These are phyloP conservation scores for Acleris emargana DNA, from an alignment of 2,888 invertebrate genomes.

Conservation along the genomic window DNA sequence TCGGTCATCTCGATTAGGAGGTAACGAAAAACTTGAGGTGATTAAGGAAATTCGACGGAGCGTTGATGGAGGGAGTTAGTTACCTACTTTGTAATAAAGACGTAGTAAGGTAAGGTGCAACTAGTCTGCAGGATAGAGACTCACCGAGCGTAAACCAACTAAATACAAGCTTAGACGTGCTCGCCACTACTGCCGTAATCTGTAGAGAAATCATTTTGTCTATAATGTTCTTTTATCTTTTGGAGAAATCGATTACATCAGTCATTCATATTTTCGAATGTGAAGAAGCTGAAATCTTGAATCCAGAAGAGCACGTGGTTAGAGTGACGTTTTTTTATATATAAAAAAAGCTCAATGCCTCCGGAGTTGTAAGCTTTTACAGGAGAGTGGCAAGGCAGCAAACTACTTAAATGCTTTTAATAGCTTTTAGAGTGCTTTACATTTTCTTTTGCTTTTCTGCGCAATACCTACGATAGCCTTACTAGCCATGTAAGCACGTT, in stretches of 20 bases:
- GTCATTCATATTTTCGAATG: too few species aligned
- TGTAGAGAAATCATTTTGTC: too few species aligned
- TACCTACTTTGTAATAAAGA: not conserved
- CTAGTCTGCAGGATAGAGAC: too few species aligned
- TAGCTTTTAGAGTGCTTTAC: conserved; percentile 34
- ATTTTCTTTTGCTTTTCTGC: conserved; percentile 16
- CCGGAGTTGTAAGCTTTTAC: conserved; percentile 3
- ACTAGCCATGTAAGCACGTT: too few species aligned
- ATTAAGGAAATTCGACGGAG: conserved; percentile 23
- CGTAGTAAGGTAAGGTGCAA: not conserved
- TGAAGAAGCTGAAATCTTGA: too few species aligned
- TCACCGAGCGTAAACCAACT: too few species aligned
- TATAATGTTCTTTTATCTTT: too few species aligned
- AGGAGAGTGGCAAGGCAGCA: conserved; percentile 9
- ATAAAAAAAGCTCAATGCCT: not conserved
- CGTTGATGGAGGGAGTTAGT: conserved; percentile 14
- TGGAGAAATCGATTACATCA: too few species aligned
- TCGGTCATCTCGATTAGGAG: conserved; percentile 23
- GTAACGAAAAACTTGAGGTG: conserved; percentile 30
- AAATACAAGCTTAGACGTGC: too few species aligned
- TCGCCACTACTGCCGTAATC: too few species aligned
- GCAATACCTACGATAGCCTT: not conserved
- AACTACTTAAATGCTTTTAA: conserved; percentile 25
- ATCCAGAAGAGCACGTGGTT: too few species aligned
- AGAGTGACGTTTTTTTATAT: not conserved